These are phyloP conservation scores for Chloropsis hardwickii DNA, from an alignment of 2,113 vertebrate species.

Conservation along the genomic window DNA sequence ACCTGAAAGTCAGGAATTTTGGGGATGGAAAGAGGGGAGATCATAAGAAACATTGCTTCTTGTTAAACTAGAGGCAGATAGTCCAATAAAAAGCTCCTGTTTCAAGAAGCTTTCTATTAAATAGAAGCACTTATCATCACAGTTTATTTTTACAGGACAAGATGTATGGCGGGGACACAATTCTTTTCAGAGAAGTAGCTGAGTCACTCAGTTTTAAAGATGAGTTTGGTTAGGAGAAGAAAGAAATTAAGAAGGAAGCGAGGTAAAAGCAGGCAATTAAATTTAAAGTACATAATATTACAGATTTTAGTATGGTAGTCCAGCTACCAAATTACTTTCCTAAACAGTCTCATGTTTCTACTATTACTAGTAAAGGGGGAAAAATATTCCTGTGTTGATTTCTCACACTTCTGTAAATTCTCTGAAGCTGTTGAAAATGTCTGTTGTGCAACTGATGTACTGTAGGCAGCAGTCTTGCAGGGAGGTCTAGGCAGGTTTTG, in stretches of 20 bases:
- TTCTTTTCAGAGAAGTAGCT: not conserved
- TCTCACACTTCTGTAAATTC: not conserved
- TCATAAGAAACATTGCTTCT: not conserved
- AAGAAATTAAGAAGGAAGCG: not conserved
- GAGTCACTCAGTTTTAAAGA: not conserved
- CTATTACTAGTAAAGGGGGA: not conserved
- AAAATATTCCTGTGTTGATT: not conserved
- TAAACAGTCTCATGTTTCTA: not conserved
- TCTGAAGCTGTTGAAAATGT: not conserved
- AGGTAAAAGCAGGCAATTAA: not conserved
- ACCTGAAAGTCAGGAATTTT: not conserved
- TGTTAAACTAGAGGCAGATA: not conserved
- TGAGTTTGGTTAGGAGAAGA: not conserved
- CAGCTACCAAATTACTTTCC: not conserved
- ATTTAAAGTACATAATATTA: not conserved
- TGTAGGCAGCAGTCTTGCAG: not conserved
- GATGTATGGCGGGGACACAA: not conserved
- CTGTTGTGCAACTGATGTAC: not conserved
- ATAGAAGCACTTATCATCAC: not conserved
- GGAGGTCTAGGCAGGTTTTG: not conserved
- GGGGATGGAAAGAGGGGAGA: not conserved
- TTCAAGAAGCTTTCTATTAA: not conserved
- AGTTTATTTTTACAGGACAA: not conserved
- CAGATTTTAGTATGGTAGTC: not conserved
- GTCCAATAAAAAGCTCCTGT: not conserved